Base-by-base conservation (phyloP, 2,113 vertebrate genomes). In the Patagioenas fasciata region DNA sequence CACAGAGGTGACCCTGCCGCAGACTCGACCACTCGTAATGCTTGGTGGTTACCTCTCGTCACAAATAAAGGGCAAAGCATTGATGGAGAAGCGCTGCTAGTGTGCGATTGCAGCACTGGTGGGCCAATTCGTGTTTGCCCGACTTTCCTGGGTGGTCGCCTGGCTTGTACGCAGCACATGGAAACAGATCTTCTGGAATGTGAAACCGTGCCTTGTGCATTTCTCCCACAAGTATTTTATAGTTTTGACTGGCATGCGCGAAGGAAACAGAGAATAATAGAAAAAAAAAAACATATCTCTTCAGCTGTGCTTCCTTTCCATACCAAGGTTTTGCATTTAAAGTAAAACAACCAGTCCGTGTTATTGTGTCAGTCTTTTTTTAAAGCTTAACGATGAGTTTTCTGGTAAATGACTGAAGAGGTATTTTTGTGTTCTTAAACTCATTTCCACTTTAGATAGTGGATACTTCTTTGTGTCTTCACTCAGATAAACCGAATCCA, bases 211-310 rank as follows among this genome's bases (percentile, higher is more conserved):
- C 93, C 53, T 95, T 94, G 85, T 94, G 80, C 85, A 8, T 88
- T 90, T 96, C 83, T 94, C 93, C 77, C 95, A 79, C 93, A 97
- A 95, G 65, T 94, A 88, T 93, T 96, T 96, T 96, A 92, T 85
- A 96, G 93, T 93, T 96, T 97, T 96, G 93, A 92, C 92, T 95
- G 90, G 96, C 92, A 87, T 94, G 73, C 9, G 2, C 18, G 19
- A 94, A 96, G 92, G 91, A 96, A 94, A 87, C 50, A 54, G 85
- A 91, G 89, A 95, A 93, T 96, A 95, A 94, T 94, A 85, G 93
- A 88, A 97, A 81, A 96, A 84, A 91, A 84, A 91, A 95, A 87
- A 83, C 28, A 78, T 96, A 96, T 96, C 62, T 25, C 66, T 81
- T 92, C 69, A 94, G 17, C 89, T 96, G 61, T 96, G 87, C 87